These are phyloP conservation scores for Adrianichthys oophorus DNA, from an alignment of 2,797 vertebrate species.

Conservation along the genomic window DNA sequence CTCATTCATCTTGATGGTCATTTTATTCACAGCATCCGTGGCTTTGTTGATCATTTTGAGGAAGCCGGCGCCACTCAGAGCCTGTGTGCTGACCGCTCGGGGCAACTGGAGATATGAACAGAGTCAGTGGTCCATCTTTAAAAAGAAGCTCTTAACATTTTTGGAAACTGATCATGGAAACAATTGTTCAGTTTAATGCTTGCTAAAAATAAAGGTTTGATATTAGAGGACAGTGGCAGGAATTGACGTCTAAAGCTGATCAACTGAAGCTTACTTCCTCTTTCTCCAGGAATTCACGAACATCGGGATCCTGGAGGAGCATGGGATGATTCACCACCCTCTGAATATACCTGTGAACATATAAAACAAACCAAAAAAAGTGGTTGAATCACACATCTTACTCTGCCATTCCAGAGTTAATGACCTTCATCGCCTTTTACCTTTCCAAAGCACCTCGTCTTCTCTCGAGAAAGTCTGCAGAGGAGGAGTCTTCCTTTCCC, in stretches of 20 bases:
- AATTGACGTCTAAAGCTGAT: not conserved
- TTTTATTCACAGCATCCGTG: constrained; percentile 96
- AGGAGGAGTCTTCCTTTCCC: constrained; percentile 96
- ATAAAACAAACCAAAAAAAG: not conserved
- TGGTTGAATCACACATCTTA: no score
- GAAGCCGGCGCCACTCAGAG: constrained; percentile 93
- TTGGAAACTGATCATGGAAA: not conserved
- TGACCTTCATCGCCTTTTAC: constrained; percentile 28
- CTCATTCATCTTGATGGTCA: constrained; percentile 99
- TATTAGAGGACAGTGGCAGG: not conserved
- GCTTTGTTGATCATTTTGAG: constrained; percentile 98
- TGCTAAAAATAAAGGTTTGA: no score
- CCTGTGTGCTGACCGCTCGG: constrained; percentile 89
- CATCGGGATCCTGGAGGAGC: constrained; percentile 93
- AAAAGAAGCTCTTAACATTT: not conserved
- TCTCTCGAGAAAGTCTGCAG: constrained; percentile 93
- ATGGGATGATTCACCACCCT: constrained; percentile 91
- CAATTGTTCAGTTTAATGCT: no score
- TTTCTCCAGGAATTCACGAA: constrained; percentile 96
- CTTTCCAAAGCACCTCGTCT: constrained; percentile 84
- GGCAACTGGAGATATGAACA: constrained; percentile 81
- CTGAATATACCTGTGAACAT: constrained; percentile 85
- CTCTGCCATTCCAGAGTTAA: not conserved
- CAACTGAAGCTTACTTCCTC: constrained; percentile 84
- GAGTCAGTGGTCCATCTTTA: not conserved